These are phyloP conservation scores for Anisognathus igniventris DNA, from an alignment of 2,797 vertebrate genomes.

Conservation along the genomic window DNA sequence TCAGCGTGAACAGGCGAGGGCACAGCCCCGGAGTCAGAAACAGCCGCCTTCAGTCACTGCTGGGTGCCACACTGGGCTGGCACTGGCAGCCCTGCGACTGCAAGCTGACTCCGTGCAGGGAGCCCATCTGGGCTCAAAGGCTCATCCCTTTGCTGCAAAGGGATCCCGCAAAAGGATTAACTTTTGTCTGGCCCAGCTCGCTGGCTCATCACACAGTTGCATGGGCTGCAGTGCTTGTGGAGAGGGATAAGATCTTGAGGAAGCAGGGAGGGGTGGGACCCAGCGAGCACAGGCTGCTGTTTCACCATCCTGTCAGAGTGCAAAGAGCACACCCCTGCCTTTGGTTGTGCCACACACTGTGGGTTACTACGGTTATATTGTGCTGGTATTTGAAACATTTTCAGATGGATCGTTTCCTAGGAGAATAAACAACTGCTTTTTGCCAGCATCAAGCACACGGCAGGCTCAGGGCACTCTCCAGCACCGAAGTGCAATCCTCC, in stretches of 20 bases:
- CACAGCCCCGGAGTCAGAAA: rapidly evolving
- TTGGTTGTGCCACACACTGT: not conserved
- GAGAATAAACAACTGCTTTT: conserved; percentile 1
- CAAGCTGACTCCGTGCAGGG: not conserved
- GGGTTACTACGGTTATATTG: not conserved
- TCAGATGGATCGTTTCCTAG: not conserved
- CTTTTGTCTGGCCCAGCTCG: not conserved
- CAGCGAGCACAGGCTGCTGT: not conserved
- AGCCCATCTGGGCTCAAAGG: not conserved
- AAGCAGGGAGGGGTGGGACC: not conserved
- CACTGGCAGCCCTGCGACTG: rapidly evolving
- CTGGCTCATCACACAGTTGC: not conserved
- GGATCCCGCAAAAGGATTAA: not conserved
- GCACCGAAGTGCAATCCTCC: not conserved
- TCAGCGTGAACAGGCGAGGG: not conserved
- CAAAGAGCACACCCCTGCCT: not conserved
- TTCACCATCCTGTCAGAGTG: not conserved
- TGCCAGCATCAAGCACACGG: rapidly evolving
- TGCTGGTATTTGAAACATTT: not conserved
- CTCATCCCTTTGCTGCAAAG: not conserved
- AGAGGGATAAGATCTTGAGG: not conserved
- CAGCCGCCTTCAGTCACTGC: rapidly evolving
- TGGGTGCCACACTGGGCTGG: rapidly evolving
- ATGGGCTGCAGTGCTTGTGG: not conserved
- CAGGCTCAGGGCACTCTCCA: not conserved